These are phyloP conservation scores for Triplophysa bombifrons DNA, from an alignment of 2,797 vertebrate species.

Conservation along the genomic window DNA sequence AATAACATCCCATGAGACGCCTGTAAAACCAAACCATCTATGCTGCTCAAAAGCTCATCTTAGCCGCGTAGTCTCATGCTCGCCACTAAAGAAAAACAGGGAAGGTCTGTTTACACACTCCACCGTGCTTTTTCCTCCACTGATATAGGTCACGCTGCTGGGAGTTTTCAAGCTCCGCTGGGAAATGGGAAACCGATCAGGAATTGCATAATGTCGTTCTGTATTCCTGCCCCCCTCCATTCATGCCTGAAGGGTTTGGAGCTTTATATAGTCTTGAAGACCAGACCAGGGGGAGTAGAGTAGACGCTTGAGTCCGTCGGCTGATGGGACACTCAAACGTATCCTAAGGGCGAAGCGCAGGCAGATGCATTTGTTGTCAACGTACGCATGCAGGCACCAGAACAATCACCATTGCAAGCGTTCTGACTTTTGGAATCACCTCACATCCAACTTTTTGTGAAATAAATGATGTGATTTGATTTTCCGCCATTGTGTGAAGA, in stretches of 20 bases:
- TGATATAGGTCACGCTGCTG: conserved; percentile 25
- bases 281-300: conserved; percentile 26
- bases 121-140: conserved; percentile 12
- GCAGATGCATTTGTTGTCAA: background rate
- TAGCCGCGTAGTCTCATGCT: background rate
- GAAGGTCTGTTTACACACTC: background rate
- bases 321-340: background rate
- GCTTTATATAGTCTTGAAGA: conserved; percentile 59
- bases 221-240: conserved; percentile 41
- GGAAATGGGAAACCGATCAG: conserved; percentile 38
- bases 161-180: conserved; percentile 31
- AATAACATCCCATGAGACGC: conserved; percentile 19
- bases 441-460: background rate
- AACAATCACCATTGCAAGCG: too few species aligned
- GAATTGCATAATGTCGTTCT: conserved; percentile 63
- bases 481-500: too few species aligned
- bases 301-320: background rate
- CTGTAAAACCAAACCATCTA: background rate
- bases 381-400: background rate
- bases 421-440: too few species aligned
- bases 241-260: conserved; percentile 42
- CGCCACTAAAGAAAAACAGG: background rate
- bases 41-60: conserved; percentile 13
- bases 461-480: too few species aligned
- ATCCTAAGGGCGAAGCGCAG: background rate